Conservation (phyloP, 2,888 invertebrate species). For the Aricia artaxerxes region DNA sequence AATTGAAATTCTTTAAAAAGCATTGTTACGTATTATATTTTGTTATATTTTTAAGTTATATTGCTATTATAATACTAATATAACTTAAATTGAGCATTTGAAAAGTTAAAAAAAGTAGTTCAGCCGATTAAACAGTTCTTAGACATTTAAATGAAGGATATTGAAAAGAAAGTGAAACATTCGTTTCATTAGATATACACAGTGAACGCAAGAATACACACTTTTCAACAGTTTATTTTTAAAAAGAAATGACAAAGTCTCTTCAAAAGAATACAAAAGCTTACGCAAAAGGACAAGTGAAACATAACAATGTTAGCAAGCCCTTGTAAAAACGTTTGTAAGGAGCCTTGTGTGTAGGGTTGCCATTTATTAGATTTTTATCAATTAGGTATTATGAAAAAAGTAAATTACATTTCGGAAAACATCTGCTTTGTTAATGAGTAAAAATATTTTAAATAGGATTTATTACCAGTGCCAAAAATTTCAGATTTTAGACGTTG, state of each 20-base stretch:
- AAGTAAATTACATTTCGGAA: too few relatives aligned
- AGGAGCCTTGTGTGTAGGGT: slow-evolving; percentile 26
- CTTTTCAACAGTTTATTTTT: not conserved
- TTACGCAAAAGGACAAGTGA: slow-evolving; percentile 37
- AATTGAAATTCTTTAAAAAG: too few relatives aligned
- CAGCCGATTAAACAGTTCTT: not conserved
- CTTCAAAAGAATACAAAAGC: slow-evolving; percentile 25
- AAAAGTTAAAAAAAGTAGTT: too few relatives aligned
- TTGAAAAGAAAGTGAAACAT: not conserved
- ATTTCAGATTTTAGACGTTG: too few relatives aligned
- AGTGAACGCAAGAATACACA: not conserved
- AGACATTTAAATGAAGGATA: not conserved
- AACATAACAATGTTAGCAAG: slow-evolving; percentile 43
- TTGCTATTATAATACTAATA: too few relatives aligned
- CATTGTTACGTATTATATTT: too few relatives aligned
- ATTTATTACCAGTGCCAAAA: too few relatives aligned
- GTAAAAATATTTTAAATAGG: too few relatives aligned
- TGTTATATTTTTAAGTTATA: too few relatives aligned
- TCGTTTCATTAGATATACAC: not conserved
- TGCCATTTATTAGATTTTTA: not conserved
- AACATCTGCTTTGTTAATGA: too few relatives aligned
- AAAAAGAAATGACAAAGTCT: slow-evolving; percentile 14
- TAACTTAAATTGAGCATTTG: too few relatives aligned
- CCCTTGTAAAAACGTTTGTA: slow-evolving; percentile 53
- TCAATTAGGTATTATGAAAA: not conserved